Base-by-base conservation (phyloP, 2,888 invertebrate genomes). In the Sinentomon sp. region DNA sequence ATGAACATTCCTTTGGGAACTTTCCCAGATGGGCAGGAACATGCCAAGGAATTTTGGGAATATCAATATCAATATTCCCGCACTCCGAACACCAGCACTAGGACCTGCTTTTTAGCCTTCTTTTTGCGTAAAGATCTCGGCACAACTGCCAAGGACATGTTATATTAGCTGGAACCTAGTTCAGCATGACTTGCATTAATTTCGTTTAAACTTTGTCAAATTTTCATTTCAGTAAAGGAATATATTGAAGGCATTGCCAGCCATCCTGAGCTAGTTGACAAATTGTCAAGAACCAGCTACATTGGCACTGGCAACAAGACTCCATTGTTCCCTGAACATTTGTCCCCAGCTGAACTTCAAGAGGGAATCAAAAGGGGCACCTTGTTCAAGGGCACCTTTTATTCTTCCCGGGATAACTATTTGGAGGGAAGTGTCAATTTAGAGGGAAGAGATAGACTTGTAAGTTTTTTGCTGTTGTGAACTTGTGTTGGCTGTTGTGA, bases 361-460 rank as follows among this genome's bases (percentile, higher is more conserved):
- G 59, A 62, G 1, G 83, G 83, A 0, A 65, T 92, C 26, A 71
- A 74, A 46, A 62, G 60, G 38, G 78, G 77, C 2, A 65, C 61
- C 41, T 55, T 76, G 5, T 50, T 70, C 24, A 83, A 61, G 45
- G 89, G 87, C 1, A 65, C 69, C 1, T 80, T 76, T 48, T 61
- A 67, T 47, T 77, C 85, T 0, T 85, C 83, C 1, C 61, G 80
- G 32, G 87, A 89, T 47, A 97, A 94, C 53, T 92, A 77, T 50
- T 58, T 89, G 10, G 94, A 97, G 54, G 94, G 83, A 7, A 68
- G 63, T 38, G 80, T 82, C 6, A 70, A 64, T 50, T 68, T 82
- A 2, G 76, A 74, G 46, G 66, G 67, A 10, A 65, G 64, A 49
- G 76, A 83, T 20, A 71, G 75, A 53, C 63, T 68, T 48, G 78